Evolutionary conservation across 37 sponge, comb jelly and placozoan genomes (phyloP).

Genomic region (Eunapius fragilis): DNA sequence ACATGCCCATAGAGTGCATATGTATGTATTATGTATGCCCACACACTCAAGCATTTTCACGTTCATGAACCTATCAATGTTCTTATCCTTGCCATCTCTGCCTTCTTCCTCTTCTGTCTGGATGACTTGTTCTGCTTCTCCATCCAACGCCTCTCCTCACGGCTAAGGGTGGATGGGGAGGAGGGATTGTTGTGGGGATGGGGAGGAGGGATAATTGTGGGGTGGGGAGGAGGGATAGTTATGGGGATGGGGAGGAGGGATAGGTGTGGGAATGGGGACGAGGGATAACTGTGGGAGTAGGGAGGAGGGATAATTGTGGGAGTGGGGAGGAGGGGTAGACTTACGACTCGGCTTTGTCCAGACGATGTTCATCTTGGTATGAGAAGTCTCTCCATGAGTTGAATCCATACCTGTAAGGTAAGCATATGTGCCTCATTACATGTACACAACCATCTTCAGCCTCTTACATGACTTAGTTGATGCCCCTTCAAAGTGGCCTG

Average conservation of each 20-base stretch:
- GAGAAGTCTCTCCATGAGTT: slow-evolving; percentile 98
- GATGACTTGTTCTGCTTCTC: slow-evolving; percentile 95
- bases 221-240: neutral
- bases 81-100: slow-evolving; percentile 80
- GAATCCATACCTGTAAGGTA: slow-evolving; percentile 77
- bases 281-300: neutral
- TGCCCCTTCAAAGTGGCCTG: too few species aligned
- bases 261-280: too few species aligned
- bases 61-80: slow-evolving; percentile 81
- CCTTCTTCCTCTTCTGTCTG: slow-evolving; percentile 82
- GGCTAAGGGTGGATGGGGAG: slow-evolving; percentile 28
- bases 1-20: too few species aligned
- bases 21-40: neutral
- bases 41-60: neutral
- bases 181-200: neutral
- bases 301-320: too few species aligned
- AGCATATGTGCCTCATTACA: neutral
- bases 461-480: too few species aligned
- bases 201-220: neutral
- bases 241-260: too few species aligned
- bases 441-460: too few species aligned
- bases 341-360: slow-evolving; percentile 90
- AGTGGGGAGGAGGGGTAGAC: neutral
- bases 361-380: slow-evolving; percentile 91
- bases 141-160: slow-evolving; percentile 94